These are phyloP conservation scores for Tamias sibiricus DNA, from an alignment of 2,113 vertebrate genomes.

Conservation along the genomic window DNA sequence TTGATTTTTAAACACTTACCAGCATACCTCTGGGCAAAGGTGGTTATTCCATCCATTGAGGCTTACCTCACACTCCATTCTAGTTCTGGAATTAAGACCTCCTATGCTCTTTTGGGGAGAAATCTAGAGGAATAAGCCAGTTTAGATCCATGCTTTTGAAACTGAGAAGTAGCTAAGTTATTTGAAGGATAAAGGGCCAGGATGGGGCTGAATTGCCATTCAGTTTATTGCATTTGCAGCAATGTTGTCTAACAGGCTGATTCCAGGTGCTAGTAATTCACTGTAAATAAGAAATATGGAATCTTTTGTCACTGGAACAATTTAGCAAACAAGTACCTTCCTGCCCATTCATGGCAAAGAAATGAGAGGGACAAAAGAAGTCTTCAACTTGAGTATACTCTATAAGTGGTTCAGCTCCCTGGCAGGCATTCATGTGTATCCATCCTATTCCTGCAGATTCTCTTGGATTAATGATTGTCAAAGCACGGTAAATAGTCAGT, in stretches of 20 bases:
- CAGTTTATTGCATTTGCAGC: conserved; percentile 49
- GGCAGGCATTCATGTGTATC: neutral
- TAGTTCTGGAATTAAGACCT: neutral
- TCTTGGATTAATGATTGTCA: conserved; percentile 61
- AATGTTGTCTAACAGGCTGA: conserved; percentile 53
- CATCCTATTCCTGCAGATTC: conserved; percentile 28
- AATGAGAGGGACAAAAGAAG: conserved; percentile 70
- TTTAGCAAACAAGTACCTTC: conserved; percentile 72
- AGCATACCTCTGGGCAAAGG: neutral
- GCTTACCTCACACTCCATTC: neutral
- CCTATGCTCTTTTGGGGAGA: neutral
- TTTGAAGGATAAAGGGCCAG: conserved; percentile 61
- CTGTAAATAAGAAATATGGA: conserved; percentile 70
- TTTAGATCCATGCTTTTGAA: conserved; percentile 45
- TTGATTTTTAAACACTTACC: neutral
- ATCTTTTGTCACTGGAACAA: conserved; percentile 75
- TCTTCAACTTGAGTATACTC: conserved; percentile 59
- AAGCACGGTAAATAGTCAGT: conserved; percentile 62
- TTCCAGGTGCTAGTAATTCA: conserved; percentile 79
- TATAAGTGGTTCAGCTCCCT: conserved; percentile 48
- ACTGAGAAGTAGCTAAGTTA: conserved; percentile 54
- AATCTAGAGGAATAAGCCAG: neutral
- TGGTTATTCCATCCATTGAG: neutral
- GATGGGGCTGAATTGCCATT: conserved; percentile 66
- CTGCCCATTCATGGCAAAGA: conserved; percentile 71